Conservation (phyloP, 2,888 invertebrate species). For the Hoplodrina ambigua region DNA sequence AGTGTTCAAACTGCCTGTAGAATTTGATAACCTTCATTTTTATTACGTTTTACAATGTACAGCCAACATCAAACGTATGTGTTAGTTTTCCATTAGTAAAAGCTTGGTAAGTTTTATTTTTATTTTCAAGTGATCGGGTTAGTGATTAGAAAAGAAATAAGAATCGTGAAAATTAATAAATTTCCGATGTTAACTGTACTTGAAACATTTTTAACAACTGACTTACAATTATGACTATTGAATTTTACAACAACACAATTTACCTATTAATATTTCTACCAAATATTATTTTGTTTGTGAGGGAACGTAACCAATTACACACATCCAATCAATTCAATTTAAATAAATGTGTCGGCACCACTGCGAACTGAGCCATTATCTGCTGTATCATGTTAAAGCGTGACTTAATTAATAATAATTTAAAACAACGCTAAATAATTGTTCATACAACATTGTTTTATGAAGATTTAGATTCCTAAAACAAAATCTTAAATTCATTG, state of each 20-base stretch:
- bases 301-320: slow-evolving; percentile 4
- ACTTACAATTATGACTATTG: slow-evolving; percentile 4
- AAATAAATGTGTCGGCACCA: slow-evolving; percentile 33
- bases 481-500: slow-evolving; percentile 61
- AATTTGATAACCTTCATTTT: slow-evolving; percentile 34
- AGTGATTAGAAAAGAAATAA: neutral
- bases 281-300: slow-evolving; percentile 21
- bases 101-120: neutral
- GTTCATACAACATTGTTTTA: slow-evolving; percentile 23
- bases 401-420: slow-evolving; percentile 14
- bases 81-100: neutral
- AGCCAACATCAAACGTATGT: slow-evolving; percentile 17
- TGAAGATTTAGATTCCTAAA: slow-evolving; percentile 35
- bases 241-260: slow-evolving; percentile 5
- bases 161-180: neutral
- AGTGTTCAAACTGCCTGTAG: slow-evolving; percentile 15
- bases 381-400: slow-evolving; percentile 1
- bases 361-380: slow-evolving; percentile 43
- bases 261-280: neutral
- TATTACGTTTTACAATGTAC: slow-evolving; percentile 28
- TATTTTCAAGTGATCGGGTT: neutral
- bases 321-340: slow-evolving; percentile 7
- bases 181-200: slow-evolving; percentile 10
- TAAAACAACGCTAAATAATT: slow-evolving; percentile 22
- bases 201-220: neutral